Percentiles rank a stretch among this genome's conserved stretches.
These are phyloP conservation scores for Ectemnius lituratus DNA, from an alignment of 2,888 invertebrate species.

Conservation along the genomic window DNA sequence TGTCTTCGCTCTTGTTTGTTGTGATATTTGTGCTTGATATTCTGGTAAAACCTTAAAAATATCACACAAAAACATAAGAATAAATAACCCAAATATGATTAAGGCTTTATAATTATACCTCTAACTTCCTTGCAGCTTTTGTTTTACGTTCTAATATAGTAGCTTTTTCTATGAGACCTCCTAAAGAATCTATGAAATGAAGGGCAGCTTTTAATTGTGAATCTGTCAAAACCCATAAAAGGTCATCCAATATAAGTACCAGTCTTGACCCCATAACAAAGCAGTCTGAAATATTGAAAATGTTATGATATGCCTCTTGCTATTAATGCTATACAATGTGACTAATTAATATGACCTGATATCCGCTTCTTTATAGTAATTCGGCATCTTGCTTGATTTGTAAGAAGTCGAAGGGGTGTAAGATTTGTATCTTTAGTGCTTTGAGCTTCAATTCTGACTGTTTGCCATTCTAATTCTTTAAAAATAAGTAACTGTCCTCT, in stretches of 20 bases:
- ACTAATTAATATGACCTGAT: conserved; percentile 81
- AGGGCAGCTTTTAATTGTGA: conserved; percentile 96
- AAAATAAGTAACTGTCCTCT: conserved; percentile 95
- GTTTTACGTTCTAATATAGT: conserved; percentile 88
- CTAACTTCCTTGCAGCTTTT: conserved; percentile 91
- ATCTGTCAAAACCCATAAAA: conserved; percentile 98
- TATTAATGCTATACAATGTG: background rate
- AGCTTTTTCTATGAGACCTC: conserved; percentile 89
- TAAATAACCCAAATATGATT: background rate
- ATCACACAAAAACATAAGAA: conserved; percentile 5
- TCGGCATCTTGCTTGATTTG: conserved; percentile 95
- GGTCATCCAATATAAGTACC: conserved; percentile 94
- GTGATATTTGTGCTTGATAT: conserved; percentile 85
- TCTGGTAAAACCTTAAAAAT: conserved; percentile 82
- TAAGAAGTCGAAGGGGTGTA: conserved; percentile 93
- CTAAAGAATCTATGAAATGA: conserved; percentile 91
- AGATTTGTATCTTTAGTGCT: conserved; percentile 87
- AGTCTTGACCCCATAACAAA: conserved; percentile 94
- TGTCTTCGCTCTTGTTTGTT: conserved; percentile 79
- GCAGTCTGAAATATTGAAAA: conserved; percentile 84
- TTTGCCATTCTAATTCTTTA: conserved; percentile 98
- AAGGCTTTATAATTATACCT: conserved; percentile 77
- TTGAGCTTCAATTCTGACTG: conserved; percentile 95
- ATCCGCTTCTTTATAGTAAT: conserved; percentile 97
- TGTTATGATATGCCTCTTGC: conserved; percentile 1